Percentiles rank a stretch among this genome's conserved stretches.
phyloP scores from a whole-genome alignment of 1,140 invertebrate species.

The Chymomyza costata region DNA sequence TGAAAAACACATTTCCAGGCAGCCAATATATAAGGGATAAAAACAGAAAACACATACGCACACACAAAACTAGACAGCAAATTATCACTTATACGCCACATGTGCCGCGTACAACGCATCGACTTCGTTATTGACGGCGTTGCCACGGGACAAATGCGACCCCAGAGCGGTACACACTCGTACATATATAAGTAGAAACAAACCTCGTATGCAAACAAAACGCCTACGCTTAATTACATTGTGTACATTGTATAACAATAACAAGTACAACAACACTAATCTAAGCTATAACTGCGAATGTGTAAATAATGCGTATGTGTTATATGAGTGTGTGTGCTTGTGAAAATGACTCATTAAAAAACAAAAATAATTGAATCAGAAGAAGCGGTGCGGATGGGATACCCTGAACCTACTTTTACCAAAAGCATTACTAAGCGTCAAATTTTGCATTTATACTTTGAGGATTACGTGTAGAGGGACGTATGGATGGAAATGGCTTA shows the following conservation, averaged over 20 bases:
- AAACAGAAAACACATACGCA: constrained; percentile 36
- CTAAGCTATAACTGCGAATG: constrained; percentile 6
- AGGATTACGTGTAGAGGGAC: too few relatives aligned
- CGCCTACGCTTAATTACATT: constrained; percentile 56
- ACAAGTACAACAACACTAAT: constrained; percentile 27
- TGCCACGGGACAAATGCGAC: constrained; percentile 39
- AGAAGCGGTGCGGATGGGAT: too few relatives aligned
- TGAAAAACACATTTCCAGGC: too few relatives aligned
- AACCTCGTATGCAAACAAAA: constrained; percentile 37
- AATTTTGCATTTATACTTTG: too few relatives aligned
- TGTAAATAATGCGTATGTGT: not conserved
- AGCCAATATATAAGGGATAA: constrained; percentile 11
- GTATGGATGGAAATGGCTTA: too few relatives aligned
- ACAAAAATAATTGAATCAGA: constrained; percentile 26
- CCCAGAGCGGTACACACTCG: constrained; percentile 22
- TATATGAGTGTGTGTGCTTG: constrained; percentile 13
- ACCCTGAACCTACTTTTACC: too few relatives aligned
- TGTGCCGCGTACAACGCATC: constrained; percentile 24
- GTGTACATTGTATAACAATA: constrained; percentile 27
- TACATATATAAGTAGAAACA: too few relatives aligned
- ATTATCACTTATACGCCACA: constrained; percentile 59
- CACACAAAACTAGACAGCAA: not conserved
- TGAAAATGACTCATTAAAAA: constrained; percentile 55
- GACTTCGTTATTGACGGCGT: too few relatives aligned
- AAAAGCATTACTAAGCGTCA: too few relatives aligned